Conservation (phyloP, 2,797 vertebrate genomes). For the Phataginus tricuspis region DNA sequence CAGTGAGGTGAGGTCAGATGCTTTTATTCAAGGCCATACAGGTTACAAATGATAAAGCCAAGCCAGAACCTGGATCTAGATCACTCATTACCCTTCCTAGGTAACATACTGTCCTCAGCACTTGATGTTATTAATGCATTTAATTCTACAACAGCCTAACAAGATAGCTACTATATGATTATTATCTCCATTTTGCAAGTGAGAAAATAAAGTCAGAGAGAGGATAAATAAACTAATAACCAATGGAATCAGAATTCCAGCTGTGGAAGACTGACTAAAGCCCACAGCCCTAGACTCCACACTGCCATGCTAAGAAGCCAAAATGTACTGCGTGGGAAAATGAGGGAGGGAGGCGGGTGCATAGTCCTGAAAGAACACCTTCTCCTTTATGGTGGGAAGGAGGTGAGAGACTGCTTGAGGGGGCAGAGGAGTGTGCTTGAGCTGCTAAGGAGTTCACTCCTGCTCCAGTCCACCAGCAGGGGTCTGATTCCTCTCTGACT, state of each 20-base stretch:
- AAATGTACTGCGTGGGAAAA: neutral
- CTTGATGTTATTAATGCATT: neutral
- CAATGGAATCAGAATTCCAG: neutral
- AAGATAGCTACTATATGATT: neutral
- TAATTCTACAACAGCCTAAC: neutral
- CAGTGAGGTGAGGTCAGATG: neutral
- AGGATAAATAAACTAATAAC: neutral
- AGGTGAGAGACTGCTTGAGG: slow-evolving; percentile 33
- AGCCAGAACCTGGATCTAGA: neutral
- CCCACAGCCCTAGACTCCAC: neutral
- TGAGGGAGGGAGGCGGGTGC: neutral
- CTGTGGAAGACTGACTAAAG: neutral
- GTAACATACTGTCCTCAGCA: neutral
- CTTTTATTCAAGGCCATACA: neutral
- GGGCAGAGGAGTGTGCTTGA: neutral
- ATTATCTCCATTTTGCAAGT: neutral
- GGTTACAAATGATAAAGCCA: neutral
- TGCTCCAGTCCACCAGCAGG: neutral
- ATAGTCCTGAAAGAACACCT: neutral
- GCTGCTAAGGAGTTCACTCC: neutral
- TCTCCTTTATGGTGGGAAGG: neutral
- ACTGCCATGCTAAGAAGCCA: neutral
- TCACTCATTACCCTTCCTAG: neutral
- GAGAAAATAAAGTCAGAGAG: neutral
- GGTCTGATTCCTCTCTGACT: neutral